A percentile compares a stretch with the other conserved stretches of the same genome.
Evolutionary conservation across 2,113 vertebrate genomes (phyloP).

Genomic region (Burhinus oedicnemus): DNA sequence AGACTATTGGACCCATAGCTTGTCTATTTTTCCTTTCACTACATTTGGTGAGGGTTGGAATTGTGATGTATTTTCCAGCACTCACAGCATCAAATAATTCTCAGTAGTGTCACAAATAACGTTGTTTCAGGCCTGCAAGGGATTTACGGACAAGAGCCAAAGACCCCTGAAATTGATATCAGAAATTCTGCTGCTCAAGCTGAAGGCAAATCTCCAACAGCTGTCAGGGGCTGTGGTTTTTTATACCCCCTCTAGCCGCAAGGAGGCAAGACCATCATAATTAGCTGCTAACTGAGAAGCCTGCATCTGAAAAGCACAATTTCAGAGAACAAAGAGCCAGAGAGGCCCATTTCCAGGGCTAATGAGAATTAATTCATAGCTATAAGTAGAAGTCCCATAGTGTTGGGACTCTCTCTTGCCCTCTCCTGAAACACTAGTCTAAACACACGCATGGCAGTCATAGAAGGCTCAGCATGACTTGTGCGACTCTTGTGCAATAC

Average conservation of each 20-base stretch:
- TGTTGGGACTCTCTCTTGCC: constrained; percentile 40
- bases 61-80: neutral
- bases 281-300: constrained; percentile 62
- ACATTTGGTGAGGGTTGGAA: neutral
- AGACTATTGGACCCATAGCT: too few species aligned
- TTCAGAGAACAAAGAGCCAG: constrained; percentile 25
- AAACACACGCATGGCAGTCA: constrained; percentile 48
- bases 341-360: constrained; percentile 20
- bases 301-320: constrained; percentile 29
- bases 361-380: constrained; percentile 63
- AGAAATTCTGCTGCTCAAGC: neutral
- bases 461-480: neutral
- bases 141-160: neutral
- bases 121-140: neutral
- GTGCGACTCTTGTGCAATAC: constrained; percentile 37
- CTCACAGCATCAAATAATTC: neutral
- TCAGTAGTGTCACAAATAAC: neutral
- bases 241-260: neutral
- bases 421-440: neutral
- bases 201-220: constrained; percentile 21
- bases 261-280: constrained; percentile 59
- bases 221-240: neutral
- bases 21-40: neutral
- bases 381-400: constrained; percentile 51
- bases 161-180: neutral